Evolutionary conservation across 2,888 invertebrate genomes (phyloP).

Genomic region (Protonemura montana): DNA sequence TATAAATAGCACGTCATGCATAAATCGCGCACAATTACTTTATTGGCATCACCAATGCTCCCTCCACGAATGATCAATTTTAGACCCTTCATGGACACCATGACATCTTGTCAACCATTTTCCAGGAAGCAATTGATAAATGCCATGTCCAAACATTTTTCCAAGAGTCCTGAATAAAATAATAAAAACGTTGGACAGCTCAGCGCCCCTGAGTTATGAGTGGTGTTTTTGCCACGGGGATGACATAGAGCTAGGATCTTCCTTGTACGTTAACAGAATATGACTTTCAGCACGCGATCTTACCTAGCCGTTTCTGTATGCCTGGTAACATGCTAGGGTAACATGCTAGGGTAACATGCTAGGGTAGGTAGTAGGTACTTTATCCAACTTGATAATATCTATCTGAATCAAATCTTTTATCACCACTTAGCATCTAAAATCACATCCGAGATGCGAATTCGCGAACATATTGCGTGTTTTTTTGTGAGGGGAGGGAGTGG

Average conservation of each 20-base stretch:
- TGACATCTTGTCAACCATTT: background rate
- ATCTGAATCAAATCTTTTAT: background rate
- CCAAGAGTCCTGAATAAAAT: background rate
- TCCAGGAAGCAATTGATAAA: constrained; percentile 3
- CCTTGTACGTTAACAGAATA: background rate
- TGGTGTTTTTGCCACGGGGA: background rate
- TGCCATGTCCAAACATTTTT: background rate
- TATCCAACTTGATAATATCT: background rate
- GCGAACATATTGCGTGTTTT: background rate
- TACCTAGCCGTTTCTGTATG: background rate
- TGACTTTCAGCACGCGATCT: background rate
- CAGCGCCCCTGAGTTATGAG: background rate
- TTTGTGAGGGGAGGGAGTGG: too few species aligned
- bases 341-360: too few species aligned
- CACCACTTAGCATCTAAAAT: background rate
- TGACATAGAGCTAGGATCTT: background rate
- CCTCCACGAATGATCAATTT: too few species aligned
- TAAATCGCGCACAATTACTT: too few species aligned
- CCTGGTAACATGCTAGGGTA: background rate
- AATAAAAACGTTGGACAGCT: background rate
- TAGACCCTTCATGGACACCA: too few species aligned
- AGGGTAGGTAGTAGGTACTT: too few species aligned
- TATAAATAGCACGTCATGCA: too few species aligned
- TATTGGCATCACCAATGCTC: too few species aligned
- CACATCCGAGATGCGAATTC: background rate